Evolutionary conservation across 2,888 invertebrate species (phyloP).

Genomic region (Xylocampa areola): DNA sequence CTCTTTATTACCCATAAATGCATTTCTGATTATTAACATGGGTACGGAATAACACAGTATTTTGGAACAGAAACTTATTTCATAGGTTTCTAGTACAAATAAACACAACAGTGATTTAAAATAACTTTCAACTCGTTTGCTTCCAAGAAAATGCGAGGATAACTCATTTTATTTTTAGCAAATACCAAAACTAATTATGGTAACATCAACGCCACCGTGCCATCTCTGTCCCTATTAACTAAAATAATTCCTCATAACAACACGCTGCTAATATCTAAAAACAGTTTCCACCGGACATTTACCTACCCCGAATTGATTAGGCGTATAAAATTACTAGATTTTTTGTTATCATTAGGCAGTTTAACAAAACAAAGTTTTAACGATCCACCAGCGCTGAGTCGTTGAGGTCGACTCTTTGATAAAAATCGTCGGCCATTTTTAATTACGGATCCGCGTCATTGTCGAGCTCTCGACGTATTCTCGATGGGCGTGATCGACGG

Average conservation of each 20-base stretch:
- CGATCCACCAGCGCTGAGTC: slow-evolving; percentile 54
- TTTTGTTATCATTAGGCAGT: slow-evolving; percentile 54
- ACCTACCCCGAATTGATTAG: slow-evolving; percentile 17
- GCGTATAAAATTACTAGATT: slow-evolving; percentile 21
- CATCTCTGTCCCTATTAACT: background rate
- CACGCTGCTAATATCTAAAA: slow-evolving; percentile 4
- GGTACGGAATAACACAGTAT: no score
- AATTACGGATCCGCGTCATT: slow-evolving; percentile 81
- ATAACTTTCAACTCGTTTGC: no score
- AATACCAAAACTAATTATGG: background rate
- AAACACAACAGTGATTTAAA: no score
- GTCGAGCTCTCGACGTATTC: slow-evolving; percentile 72
- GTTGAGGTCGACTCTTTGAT: slow-evolving; percentile 62
- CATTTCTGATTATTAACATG: no score
- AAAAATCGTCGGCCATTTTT: slow-evolving; percentile 81
- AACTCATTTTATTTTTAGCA: no score
- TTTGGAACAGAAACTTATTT: no score
- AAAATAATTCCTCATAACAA: slow-evolving; percentile 5
- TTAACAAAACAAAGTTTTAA: slow-evolving; percentile 72
- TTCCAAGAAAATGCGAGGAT: no score
- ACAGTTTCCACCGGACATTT: slow-evolving; percentile 6
- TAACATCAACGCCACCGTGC: background rate
- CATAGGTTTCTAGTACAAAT: no score
- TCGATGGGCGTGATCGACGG: slow-evolving; percentile 70
- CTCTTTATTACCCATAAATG: no score